Evolutionary conservation across 1,140 invertebrate species (phyloP), one percentile per base, ranked within the genome.

Genomic region (Vollenhovia emeryi): DNA sequence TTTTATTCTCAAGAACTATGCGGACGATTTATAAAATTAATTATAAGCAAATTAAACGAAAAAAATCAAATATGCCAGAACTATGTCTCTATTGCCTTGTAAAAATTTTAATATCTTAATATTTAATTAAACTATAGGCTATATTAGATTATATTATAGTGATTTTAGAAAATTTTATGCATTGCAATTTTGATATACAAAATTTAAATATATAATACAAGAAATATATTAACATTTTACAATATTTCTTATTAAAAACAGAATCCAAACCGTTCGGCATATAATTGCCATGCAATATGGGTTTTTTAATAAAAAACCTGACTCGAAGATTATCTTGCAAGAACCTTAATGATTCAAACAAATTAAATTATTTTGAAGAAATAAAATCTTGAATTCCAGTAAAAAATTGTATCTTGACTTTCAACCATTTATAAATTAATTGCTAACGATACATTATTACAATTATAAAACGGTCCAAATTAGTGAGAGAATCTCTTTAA

Each of bases 241-340:
- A 52, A 9, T 21, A 55, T 55, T 0, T 55, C 7, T 55, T 24
- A 9, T 55, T 21, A 55, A 55, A 52, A 52, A 52, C n/a, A 21
- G n/a, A 52, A 52, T 52, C 21, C 5, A 21, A 57, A 27, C 6
- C 27, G 4, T 59, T 59, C 24, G 15, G 13, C 3, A 59, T 27
- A 5, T 59, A 59, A 59, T 27, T 27, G 27, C n/a, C 13, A 59
- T 27, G 1, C n/a, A 1, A 59, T 59, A 57, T 27, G 9, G 11
- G 24, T 57, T 4, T 57, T 57, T 33, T 33, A 33, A 13, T 24
- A 5, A 59, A 30, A 27, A 30, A 18, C 27, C 30, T 57, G 7
- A 13, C 18, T 59, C 11, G 50, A 71, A 13, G 40, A 78, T 76
- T 60, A 78, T 62, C 55, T 52, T 55, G 79, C 40, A 50, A 33